Percentiles rank a stretch among this genome's conserved stretches.
Evolutionary conservation across 2,113 vertebrate species (phyloP).

Genomic region (Haemorhous mexicanus): DNA sequence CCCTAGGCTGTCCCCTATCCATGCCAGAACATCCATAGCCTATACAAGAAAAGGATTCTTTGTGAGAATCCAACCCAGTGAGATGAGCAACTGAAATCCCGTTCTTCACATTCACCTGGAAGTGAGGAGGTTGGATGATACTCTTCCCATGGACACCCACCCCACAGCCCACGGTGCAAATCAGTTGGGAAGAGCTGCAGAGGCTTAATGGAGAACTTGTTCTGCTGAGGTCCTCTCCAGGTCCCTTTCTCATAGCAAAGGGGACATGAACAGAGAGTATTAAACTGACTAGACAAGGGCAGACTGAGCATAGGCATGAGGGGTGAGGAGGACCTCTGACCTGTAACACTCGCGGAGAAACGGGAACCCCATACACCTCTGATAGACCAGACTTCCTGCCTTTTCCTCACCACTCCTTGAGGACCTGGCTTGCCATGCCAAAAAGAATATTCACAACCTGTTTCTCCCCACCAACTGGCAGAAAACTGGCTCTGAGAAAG

Average conservation of each 20-base stretch:
- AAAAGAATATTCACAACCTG: neutral
- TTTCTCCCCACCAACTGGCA: neutral
- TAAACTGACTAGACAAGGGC: neutral
- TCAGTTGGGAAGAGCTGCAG: neutral
- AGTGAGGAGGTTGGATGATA: neutral
- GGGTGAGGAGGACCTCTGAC: neutral
- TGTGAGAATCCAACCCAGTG: neutral
- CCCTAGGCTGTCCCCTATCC: neutral
- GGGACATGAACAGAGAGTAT: neutral
- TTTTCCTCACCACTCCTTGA: neutral
- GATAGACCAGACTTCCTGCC: neutral
- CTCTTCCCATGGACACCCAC: neutral
- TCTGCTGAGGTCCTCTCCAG: neutral
- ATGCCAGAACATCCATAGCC: neutral
- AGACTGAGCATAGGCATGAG: neutral
- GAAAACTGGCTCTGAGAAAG: constrained; percentile 2
- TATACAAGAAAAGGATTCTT: neutral
- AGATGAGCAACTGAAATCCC: neutral
- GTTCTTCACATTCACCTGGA: neutral
- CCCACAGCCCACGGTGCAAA: neutral
- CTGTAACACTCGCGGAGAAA: neutral
- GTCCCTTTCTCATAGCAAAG: neutral
- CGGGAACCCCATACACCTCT: neutral
- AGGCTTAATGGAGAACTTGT: neutral
- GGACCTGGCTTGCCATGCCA: neutral